phyloP scores from a whole-genome alignment of 2,888 invertebrate genomes.

The Epistrophella euchroma region DNA sequence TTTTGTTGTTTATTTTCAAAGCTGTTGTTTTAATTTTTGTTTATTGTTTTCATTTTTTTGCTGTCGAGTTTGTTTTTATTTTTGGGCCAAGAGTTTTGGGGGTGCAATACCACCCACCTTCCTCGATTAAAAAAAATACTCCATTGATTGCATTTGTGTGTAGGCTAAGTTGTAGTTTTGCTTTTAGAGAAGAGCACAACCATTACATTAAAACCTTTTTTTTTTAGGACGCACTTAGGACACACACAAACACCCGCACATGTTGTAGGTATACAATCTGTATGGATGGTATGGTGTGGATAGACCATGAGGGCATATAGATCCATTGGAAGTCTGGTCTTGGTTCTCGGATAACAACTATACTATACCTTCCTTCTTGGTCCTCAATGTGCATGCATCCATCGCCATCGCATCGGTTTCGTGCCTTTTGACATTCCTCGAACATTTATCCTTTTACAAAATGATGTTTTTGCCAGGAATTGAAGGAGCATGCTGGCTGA shows the following conservation, averaged over 20 bases:
- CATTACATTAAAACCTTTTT: slow-evolving; percentile 68
- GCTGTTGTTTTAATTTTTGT: slow-evolving; percentile 69
- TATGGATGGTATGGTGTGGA: too few species aligned
- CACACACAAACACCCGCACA: slow-evolving; percentile 42
- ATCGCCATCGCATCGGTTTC: slow-evolving; percentile 37
- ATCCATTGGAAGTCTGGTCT: slow-evolving; percentile 51
- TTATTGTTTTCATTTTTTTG: slow-evolving; percentile 65
- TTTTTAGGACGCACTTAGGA: slow-evolving; percentile 65
- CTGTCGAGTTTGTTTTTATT: slow-evolving; percentile 31
- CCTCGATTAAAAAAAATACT: slow-evolving; percentile 11
- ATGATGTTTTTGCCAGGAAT: slow-evolving; percentile 59
- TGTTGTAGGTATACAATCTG: not conserved
- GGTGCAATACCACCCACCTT: slow-evolving; percentile 31
- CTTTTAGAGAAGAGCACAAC: slow-evolving; percentile 37
- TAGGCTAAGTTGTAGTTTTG: slow-evolving; percentile 67
- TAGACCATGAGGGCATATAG: slow-evolving; percentile 18
- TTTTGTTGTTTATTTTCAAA: slow-evolving; percentile 44
- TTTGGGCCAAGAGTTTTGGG: slow-evolving; percentile 15
- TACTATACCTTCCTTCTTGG: slow-evolving; percentile 12
- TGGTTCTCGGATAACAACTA: slow-evolving; percentile 27
- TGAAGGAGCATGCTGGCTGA: slow-evolving; percentile 25
- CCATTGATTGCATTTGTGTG: slow-evolving; percentile 74
- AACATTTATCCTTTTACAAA: slow-evolving; percentile 59
- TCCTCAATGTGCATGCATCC: slow-evolving; percentile 18
- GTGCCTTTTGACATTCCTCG: slow-evolving; percentile 71